Percentiles rank a stretch among this genome's conserved stretches.
phyloP scores from a whole-genome alignment of 2,113 vertebrate species.

The Engraulis encrasicolus region DNA sequence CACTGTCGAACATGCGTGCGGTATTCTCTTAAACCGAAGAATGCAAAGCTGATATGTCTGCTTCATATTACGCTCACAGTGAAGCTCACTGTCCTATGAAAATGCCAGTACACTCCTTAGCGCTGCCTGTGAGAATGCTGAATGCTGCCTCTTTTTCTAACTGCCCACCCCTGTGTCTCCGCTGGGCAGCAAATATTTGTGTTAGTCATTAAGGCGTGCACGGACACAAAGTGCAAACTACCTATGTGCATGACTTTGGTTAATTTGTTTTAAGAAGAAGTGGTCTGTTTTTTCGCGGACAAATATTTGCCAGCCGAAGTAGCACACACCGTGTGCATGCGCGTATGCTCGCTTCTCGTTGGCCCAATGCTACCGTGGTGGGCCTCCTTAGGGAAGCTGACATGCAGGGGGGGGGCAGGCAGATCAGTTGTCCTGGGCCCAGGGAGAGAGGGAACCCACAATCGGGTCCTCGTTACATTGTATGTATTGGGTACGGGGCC shows the following conservation, averaged over 20 bases:
- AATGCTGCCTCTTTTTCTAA: not conserved
- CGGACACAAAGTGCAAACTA: not conserved
- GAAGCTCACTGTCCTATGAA: not conserved
- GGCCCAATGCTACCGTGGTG: not conserved
- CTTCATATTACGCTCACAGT: not conserved
- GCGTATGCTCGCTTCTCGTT: not conserved
- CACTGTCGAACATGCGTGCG: not conserved
- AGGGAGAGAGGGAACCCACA: too few species aligned
- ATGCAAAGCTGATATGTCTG: not conserved
- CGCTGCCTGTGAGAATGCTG: not conserved
- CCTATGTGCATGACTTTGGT: not conserved
- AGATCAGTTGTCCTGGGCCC: too few species aligned
- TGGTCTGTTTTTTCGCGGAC: not conserved
- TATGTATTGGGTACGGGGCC: too few species aligned
- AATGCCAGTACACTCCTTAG: not conserved
- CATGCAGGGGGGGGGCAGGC: too few species aligned
- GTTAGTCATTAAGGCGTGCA: conserved; percentile 4
- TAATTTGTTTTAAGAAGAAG: not conserved
- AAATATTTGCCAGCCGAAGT: conserved; percentile 8
- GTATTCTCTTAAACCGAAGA: not conserved
- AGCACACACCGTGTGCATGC: too few species aligned
- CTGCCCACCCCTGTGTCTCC: not conserved
- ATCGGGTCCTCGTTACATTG: too few species aligned
- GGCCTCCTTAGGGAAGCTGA: too few species aligned
- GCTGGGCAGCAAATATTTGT: not conserved